phyloP scores from a whole-genome alignment of 2,113 vertebrate species.

The Gymnobelideus leadbeateri region DNA sequence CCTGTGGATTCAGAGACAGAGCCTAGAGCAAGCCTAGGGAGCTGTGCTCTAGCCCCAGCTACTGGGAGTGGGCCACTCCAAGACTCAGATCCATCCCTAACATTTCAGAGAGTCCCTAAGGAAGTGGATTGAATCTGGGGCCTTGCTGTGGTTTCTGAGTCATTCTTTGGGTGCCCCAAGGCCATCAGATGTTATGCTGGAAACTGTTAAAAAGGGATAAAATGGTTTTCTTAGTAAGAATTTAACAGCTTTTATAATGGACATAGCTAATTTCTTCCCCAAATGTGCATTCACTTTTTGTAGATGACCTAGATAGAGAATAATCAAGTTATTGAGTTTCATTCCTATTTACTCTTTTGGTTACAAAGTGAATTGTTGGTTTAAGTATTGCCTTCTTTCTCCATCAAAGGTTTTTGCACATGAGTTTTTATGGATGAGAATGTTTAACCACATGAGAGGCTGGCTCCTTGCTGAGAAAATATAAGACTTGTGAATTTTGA shows the following conservation, averaged over 20 bases:
- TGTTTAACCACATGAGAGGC: neutral
- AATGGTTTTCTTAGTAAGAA: neutral
- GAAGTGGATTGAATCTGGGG: neutral
- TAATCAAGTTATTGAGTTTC: neutral
- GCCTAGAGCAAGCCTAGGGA: neutral
- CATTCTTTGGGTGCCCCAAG: neutral
- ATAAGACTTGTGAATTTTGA: neutral
- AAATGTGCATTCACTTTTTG: neutral
- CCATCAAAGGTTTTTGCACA: neutral
- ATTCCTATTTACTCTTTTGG: neutral
- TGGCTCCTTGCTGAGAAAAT: neutral
- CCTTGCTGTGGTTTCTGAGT: conserved; percentile 1
- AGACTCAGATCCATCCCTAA: neutral
- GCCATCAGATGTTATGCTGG: neutral
- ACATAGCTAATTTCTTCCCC: neutral
- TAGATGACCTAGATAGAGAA: neutral
- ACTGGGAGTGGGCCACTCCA: neutral
- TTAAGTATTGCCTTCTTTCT: neutral
- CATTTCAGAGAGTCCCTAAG: neutral
- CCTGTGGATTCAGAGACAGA: neutral
- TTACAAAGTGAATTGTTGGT: neutral
- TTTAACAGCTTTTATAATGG: neutral
- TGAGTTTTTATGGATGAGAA: neutral
- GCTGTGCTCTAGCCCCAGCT: neutral
- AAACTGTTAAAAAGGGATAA: neutral